Conservation (phyloP, 2,888 invertebrate genomes). For the Chalcosyrphus nemorum region DNA sequence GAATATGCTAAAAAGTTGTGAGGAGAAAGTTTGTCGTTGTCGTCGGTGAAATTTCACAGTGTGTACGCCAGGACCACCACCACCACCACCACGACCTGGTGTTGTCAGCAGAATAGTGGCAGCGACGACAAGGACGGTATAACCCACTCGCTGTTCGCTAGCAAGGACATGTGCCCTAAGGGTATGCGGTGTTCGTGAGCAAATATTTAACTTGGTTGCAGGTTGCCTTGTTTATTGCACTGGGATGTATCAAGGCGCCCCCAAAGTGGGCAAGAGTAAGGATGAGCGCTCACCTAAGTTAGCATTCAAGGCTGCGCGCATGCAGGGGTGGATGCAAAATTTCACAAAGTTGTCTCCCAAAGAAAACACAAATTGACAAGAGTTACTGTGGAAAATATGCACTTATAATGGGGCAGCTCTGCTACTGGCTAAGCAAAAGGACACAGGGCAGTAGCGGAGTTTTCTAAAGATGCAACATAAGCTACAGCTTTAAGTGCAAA, state of each 20-base stretch:
- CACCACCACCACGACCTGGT: not conserved
- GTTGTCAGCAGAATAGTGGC: constrained; percentile 15
- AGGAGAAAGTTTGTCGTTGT: constrained; percentile 43
- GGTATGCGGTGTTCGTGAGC: constrained; percentile 45
- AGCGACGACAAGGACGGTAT: no score
- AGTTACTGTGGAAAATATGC: not conserved
- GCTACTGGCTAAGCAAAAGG: no score
- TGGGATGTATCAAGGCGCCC: not conserved
- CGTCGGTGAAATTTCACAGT: constrained; percentile 17
- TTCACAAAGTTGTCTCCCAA: not conserved
- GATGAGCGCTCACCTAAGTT: constrained; percentile 3
- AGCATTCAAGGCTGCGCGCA: not conserved
- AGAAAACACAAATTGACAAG: not conserved
- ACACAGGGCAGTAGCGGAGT: no score
- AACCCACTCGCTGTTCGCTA: not conserved
- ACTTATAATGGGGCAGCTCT: no score
- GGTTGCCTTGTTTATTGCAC: constrained; percentile 42
- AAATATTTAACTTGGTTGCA: constrained; percentile 62
- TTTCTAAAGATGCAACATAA: no score
- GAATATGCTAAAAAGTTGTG: constrained; percentile 59
- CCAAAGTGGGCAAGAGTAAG: constrained; percentile 4
- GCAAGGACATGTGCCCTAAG: constrained; percentile 43
- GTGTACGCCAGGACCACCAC: constrained; percentile 6
- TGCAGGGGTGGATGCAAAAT: not conserved
- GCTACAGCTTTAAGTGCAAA: no score